phyloP scores from a whole-genome alignment of 1,140 invertebrate genomes.

The Chironomus tepperi region DNA sequence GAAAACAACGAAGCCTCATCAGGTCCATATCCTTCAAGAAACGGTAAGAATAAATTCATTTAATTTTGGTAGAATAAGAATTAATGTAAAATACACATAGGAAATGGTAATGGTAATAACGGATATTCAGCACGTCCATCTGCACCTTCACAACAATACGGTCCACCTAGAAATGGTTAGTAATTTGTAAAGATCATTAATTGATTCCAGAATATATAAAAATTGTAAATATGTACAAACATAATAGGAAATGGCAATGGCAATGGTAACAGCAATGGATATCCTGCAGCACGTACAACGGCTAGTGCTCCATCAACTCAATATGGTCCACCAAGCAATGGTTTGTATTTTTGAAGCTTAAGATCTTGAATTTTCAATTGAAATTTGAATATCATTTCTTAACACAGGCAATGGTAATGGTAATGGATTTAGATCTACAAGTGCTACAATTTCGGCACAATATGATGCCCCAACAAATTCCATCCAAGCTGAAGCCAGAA shows the following conservation, averaged over 20 bases:
- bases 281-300: neutral
- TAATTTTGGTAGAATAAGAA: neutral
- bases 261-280: neutral
- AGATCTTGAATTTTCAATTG: neutral
- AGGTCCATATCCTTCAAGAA: neutral
- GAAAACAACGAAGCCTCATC: too few relatives aligned
- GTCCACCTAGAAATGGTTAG: neutral
- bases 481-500: too few relatives aligned
- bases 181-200: too few relatives aligned
- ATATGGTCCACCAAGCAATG: conserved; percentile 1
- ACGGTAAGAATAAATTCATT: neutral
- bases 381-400: neutral
- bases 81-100: neutral
- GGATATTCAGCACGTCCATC: neutral
- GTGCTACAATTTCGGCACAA: neutral
- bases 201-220: too few relatives aligned
- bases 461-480: neutral
- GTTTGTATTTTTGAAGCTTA: neutral
- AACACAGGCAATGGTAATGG: neutral
- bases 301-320: neutral
- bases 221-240: too few relatives aligned
- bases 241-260: neutral
- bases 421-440: neutral
- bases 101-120: neutral
- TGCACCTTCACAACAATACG: neutral